Base-by-base conservation (phyloP, 1,140 invertebrate species). In the Homalodisca vitripennis region DNA sequence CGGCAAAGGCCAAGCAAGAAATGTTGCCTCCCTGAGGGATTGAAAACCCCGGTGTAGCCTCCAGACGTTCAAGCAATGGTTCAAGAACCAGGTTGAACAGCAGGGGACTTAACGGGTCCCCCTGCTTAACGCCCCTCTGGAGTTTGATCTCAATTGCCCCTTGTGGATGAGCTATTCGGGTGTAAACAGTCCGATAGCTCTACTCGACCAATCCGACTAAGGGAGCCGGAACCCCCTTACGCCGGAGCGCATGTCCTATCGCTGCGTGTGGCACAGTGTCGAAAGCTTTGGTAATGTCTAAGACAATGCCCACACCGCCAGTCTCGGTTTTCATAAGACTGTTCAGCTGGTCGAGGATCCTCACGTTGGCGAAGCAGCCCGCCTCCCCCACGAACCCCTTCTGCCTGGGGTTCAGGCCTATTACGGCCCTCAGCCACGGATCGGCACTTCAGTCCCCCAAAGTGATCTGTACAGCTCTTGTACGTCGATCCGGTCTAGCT, bases 31-130 rank as follows among this genome's bases (percentile, higher is more conserved):
- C 70, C 0, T n/a, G 10, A 17, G 3, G 20, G 67, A 67, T 3
- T 0, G 3, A 3, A 32, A 12, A 68, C 0, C 68, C 67, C 0
- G 29, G 27, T 17, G 22, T 29, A 1, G 22, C 26, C 26, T 72
- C 31, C 32, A 74, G 41, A 17, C 3, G 10, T 13, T 34, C n/a
- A 13, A 76, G 30, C 14, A 73, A 29, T 14, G 64, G 74, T 26
- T 79, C 74, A 47, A 79, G 71, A 3, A 74, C 72, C 48, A 77
- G 41, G 29, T 79, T 78, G 41, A 80, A 80, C 6, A 80, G 70
- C 14, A 77, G 12, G 0, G 72, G 74, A 0, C 73, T 71, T 2
- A 81, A 57, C 0, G 75, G 77, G 60, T 78, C 78, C 1, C 79
- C 77, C 69, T 79, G 79, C 31, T 74, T 73, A 0, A 78, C 77